Percentiles rank a stretch among this genome's conserved stretches.
phyloP scores from a whole-genome alignment of 2,797 vertebrate species.

The Neomorphus geoffroyi region DNA sequence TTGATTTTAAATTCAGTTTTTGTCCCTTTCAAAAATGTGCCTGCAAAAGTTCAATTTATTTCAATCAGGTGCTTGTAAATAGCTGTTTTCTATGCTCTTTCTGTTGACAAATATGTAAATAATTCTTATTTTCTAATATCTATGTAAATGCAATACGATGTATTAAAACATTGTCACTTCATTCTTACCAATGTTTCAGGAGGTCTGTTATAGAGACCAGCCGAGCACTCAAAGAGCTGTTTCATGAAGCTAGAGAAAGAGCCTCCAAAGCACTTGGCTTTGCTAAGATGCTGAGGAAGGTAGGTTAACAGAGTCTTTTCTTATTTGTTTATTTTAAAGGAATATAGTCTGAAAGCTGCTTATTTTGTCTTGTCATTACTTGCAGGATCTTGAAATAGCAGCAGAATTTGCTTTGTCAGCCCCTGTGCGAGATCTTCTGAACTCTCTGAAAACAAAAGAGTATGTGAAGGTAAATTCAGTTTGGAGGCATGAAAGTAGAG shows the following conservation, averaged over 20 bases:
- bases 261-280: slow-evolving; percentile 98
- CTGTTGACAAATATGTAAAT: neutral
- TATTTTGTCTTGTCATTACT: slow-evolving; percentile 51
- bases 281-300: slow-evolving; percentile 98
- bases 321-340: neutral
- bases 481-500: neutral
- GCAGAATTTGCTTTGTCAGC: slow-evolving; percentile 90
- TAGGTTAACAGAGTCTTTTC: slow-evolving; percentile 55
- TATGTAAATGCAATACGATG: neutral
- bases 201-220: slow-evolving; percentile 97
- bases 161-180: neutral
- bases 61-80: neutral
- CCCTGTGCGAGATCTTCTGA: slow-evolving; percentile 85
- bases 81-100: neutral
- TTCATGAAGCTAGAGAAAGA: slow-evolving; percentile 95
- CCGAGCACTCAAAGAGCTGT: slow-evolving; percentile 95
- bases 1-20: neutral
- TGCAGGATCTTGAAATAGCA: slow-evolving; percentile 95
- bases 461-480: slow-evolving; percentile 87
- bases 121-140: neutral
- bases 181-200: slow-evolving; percentile 71
- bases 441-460: slow-evolving; percentile 84
- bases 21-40: neutral
- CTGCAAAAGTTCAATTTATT: neutral
- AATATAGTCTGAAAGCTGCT: neutral